Evolutionary conservation across 2,113 vertebrate genomes (phyloP).

Genomic region (Macaca fascicularis): DNA sequence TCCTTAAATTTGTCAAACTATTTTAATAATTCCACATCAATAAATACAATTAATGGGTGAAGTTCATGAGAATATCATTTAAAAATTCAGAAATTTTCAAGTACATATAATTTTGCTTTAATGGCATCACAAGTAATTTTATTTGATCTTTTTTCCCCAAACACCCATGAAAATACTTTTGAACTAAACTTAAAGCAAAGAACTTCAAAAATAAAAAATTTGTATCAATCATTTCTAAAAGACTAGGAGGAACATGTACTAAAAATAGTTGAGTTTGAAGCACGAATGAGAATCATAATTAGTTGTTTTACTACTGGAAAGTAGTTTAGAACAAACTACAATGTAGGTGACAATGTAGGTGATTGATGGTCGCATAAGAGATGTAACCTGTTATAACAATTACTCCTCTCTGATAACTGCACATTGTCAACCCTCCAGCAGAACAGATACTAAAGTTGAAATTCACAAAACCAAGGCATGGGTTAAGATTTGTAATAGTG

Average conservation of each 20-base stretch:
- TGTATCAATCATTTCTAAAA: background rate
- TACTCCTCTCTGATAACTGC: background rate
- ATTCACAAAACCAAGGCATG: background rate
- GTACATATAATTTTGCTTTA: background rate
- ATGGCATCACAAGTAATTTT: background rate
- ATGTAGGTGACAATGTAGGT: background rate
- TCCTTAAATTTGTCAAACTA: background rate
- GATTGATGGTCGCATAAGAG: background rate
- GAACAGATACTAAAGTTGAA: background rate
- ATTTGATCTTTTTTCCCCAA: background rate
- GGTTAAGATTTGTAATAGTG: background rate
- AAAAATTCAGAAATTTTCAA: background rate
- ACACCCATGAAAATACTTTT: background rate
- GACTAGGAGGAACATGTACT: background rate
- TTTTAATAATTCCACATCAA: background rate
- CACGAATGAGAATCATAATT: background rate
- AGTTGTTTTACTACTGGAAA: background rate
- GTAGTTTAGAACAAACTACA: background rate
- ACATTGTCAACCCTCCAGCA: background rate
- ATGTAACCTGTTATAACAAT: background rate
- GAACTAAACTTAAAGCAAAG: slow-evolving; percentile 5
- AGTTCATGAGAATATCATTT: background rate
- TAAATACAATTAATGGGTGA: background rate
- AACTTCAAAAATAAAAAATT: slow-evolving; percentile 30
- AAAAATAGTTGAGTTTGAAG: background rate